A percentile compares a stretch with the other conserved stretches of the same genome.
These are phyloP conservation scores for Leptura quadrifasciata DNA, from an alignment of 2,888 invertebrate species.

Conservation along the genomic window DNA sequence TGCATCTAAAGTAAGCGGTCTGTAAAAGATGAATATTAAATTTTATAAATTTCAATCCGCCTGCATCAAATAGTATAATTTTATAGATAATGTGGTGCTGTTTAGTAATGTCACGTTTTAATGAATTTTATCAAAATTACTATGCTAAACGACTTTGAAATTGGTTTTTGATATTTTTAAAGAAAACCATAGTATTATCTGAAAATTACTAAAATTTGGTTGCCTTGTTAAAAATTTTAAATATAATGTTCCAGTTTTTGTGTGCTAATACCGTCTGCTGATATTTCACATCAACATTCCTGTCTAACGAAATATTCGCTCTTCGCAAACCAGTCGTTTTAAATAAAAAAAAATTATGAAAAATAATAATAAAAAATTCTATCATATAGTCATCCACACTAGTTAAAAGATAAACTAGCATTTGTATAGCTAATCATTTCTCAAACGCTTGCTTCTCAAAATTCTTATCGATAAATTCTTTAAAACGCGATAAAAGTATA, in stretches of 20 bases:
- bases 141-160: conserved; percentile 14
- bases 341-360: too few relatives aligned
- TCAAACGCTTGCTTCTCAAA: too few relatives aligned
- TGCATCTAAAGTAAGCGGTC: conserved; percentile 44
- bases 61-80: conserved; percentile 22
- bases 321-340: background rate
- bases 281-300: background rate
- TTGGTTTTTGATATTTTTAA: conserved; percentile 17
- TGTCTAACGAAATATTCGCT: background rate
- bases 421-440: too few relatives aligned
- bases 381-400: too few relatives aligned
- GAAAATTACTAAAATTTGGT: conserved; percentile 54
- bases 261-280: background rate
- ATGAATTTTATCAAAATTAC: conserved; percentile 31
- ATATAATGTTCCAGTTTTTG: conserved; percentile 12
- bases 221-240: conserved; percentile 20
- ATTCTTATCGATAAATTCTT: too few relatives aligned
- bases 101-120: conserved; percentile 40
- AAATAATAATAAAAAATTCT: too few relatives aligned
- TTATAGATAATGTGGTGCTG: conserved; percentile 26
- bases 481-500: too few relatives aligned
- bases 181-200: conserved; percentile 47
- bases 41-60: conserved; percentile 18
- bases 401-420: too few relatives aligned
- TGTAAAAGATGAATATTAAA: conserved; percentile 44